These are phyloP conservation scores for Copsychus sechellarum DNA, from an alignment of 2,113 vertebrate genomes.

Conservation along the genomic window DNA sequence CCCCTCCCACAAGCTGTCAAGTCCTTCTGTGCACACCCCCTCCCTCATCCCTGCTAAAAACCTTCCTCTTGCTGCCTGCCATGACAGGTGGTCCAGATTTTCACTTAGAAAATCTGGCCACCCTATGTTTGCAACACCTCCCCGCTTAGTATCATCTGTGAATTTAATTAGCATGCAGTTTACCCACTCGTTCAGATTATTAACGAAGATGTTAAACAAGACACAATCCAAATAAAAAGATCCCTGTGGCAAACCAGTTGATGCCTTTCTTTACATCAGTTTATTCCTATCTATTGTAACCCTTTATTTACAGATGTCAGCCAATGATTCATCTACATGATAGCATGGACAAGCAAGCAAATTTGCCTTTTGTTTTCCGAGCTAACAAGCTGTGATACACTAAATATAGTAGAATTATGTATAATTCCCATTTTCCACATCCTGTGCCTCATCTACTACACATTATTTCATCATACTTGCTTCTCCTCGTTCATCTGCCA, in stretches of 20 bases:
- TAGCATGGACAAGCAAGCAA: not conserved
- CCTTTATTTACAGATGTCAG: not conserved
- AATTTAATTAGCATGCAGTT: slow-evolving; percentile 75
- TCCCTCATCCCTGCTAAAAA: slow-evolving; percentile 43
- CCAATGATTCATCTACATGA: not conserved
- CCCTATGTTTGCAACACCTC: slow-evolving; percentile 68
- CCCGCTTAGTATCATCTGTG: slow-evolving; percentile 74
- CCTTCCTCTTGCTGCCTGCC: slow-evolving; percentile 42
- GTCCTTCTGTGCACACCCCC: slow-evolving; percentile 52
- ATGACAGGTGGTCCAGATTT: slow-evolving; percentile 71
- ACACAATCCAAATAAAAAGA: slow-evolving; percentile 55
- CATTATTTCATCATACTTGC: not conserved
- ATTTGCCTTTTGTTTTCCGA: not conserved
- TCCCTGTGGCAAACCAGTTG: slow-evolving; percentile 21
- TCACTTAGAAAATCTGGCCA: slow-evolving; percentile 68
- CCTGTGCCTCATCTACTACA: not conserved
- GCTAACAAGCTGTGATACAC: not conserved
- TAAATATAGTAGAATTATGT: not conserved
- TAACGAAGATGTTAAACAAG: slow-evolving; percentile 75
- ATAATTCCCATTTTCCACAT: not conserved
- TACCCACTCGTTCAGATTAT: slow-evolving; percentile 69
- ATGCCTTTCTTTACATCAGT: slow-evolving; percentile 5
- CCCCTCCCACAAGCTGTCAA: slow-evolving; percentile 54
- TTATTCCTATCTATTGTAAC: not conserved
- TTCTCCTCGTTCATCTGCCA: not conserved